Conservation (phyloP, 2,888 invertebrate genomes). For the Eubasilissa splendida region DNA sequence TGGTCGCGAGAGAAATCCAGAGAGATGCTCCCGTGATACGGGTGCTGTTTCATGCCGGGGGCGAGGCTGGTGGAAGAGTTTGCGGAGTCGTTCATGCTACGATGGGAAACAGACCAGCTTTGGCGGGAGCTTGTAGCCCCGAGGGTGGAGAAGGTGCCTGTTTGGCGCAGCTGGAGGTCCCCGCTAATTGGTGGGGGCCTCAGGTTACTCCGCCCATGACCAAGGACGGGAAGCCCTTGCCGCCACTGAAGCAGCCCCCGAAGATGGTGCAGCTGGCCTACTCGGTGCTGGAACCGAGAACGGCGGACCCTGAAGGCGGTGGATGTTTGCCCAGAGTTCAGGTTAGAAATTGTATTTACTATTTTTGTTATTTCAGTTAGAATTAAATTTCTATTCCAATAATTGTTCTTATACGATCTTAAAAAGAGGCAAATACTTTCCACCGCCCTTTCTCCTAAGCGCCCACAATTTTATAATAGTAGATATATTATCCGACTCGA, state of each 20-base stretch:
- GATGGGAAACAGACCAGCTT: conserved; percentile 73
- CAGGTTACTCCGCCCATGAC: conserved; percentile 77
- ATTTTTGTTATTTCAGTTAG: too few species aligned
- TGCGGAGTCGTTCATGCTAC: conserved; percentile 87
- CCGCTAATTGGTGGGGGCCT: conserved; percentile 93
- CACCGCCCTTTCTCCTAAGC: too few species aligned
- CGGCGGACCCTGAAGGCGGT: conserved; percentile 76
- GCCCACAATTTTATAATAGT: too few species aligned
- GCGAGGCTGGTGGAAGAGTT: conserved; percentile 86
- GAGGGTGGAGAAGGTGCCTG: conserved; percentile 95
- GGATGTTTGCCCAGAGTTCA: conserved; percentile 84
- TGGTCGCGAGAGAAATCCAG: conserved; percentile 89
- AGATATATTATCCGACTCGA: too few species aligned
- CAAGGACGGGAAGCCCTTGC: conserved; percentile 70
- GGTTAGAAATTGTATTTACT: conserved; percentile 61
- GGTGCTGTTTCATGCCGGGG: conserved; percentile 93
- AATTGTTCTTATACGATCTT: too few species aligned
- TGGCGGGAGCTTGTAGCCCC: conserved; percentile 94
- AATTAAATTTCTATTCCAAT: too few species aligned
- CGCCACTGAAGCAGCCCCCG: conserved; percentile 77
- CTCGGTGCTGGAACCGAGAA: conserved; percentile 88
- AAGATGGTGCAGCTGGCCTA: conserved; percentile 87
- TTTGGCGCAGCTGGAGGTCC: conserved; percentile 89
- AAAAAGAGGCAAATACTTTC: too few species aligned
- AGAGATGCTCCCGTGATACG: conserved; percentile 92